Percentiles rank a stretch among this genome's conserved stretches.
Conservation (phyloP, 2,113 vertebrate species). For the Casuarius casuarius region DNA sequence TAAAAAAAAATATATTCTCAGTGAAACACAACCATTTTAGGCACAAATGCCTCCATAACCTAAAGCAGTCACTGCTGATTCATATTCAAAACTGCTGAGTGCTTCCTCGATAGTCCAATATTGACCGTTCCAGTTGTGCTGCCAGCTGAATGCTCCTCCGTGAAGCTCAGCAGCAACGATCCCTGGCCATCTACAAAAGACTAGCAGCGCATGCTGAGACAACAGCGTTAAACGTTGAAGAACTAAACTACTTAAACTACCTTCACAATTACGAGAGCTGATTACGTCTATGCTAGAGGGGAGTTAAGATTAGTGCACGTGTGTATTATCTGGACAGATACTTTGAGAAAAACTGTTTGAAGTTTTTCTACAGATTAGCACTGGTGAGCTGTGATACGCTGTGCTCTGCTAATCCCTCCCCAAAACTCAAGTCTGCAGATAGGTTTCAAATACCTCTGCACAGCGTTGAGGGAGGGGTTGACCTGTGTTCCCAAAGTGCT, state of each 20-base stretch:
- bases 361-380: not conserved
- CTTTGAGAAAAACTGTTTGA: not conserved
- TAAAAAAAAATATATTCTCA: not conserved
- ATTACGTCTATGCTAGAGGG: not conserved
- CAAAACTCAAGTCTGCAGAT: not conserved
- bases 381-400: not conserved
- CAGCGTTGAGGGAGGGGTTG: not conserved
- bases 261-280: not conserved
- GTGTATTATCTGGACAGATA: not conserved
- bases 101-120: not conserved
- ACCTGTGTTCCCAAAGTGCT: not conserved
- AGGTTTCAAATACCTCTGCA: not conserved
- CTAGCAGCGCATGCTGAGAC: not conserved
- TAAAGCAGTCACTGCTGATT: not conserved
- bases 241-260: not conserved
- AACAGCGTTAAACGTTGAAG: not conserved
- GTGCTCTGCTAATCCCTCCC: not conserved
- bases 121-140: not conserved
- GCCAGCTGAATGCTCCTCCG: not conserved
- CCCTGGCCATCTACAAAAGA: not conserved
- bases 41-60: not conserved
- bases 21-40: not conserved
- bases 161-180: not conserved
- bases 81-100: not conserved
- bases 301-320: not conserved